Evolutionary conservation across 2,113 vertebrate species (phyloP).

Genomic region (Myocastor coypus): DNA sequence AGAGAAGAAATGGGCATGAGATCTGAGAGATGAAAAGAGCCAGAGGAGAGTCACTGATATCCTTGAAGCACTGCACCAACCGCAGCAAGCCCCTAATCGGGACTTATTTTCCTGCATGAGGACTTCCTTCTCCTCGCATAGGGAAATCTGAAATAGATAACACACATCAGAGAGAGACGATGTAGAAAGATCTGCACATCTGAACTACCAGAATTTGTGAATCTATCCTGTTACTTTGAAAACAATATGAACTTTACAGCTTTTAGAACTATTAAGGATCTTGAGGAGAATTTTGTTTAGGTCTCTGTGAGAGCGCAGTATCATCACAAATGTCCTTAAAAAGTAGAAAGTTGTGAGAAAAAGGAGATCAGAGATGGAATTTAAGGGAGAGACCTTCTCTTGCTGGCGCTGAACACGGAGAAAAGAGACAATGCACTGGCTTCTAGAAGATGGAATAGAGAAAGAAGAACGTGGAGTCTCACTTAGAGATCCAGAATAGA

Average conservation of each 20-base stretch:
- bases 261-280: neutral
- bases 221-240: neutral
- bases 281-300: neutral
- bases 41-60: neutral
- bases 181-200: neutral
- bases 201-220: neutral
- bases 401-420: neutral
- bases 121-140: neutral
- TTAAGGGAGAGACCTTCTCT: neutral
- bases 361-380: neutral
- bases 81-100: neutral
- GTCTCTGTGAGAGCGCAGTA: neutral
- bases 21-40: neutral
- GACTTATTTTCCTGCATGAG: neutral
- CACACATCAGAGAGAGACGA: neutral
- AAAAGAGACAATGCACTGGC: neutral
- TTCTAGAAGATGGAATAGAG: neutral
- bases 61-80: neutral
- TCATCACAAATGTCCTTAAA: neutral
- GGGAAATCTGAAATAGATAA: neutral
- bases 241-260: neutral
- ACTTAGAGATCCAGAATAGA: neutral
- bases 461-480: neutral
- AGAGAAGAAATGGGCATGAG: neutral
- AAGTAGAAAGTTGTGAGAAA: neutral